Conservation (phyloP, 1,140 invertebrate genomes). For the Ips nitidus region DNA sequence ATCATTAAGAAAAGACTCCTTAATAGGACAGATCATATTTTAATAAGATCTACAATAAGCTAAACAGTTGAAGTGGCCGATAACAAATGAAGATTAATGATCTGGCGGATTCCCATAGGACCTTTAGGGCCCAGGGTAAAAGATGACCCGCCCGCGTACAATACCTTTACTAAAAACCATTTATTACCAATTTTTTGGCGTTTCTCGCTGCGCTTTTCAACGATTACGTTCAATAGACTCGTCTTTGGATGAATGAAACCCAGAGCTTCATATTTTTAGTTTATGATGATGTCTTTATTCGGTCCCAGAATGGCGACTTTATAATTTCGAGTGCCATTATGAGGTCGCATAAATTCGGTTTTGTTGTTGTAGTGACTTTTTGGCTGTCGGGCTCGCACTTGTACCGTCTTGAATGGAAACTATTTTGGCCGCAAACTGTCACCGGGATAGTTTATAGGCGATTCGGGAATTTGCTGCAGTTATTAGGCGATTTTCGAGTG, state of each 20-base stretch:
- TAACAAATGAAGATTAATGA: conserved; percentile 51
- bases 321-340: conserved; percentile 44
- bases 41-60: conserved; percentile 42
- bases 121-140: conserved; percentile 10
- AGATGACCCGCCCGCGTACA: conserved; percentile 39
- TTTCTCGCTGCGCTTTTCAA: conserved; percentile 44
- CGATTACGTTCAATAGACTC: conserved; percentile 21
- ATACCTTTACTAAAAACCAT: conserved; percentile 38
- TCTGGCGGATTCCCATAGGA: conserved; percentile 43
- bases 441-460: conserved; percentile 25
- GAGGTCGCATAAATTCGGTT: conserved; percentile 46
- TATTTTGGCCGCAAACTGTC: conserved; percentile 44
- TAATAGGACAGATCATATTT: conserved; percentile 12
- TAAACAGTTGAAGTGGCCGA: conserved; percentile 48
- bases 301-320: conserved; percentile 35
- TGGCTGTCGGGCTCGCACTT: conserved; percentile 25
- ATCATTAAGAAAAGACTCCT: no score
- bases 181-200: conserved; percentile 45
- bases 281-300: conserved; percentile 40
- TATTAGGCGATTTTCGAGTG: conserved; percentile 15
- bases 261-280: conserved; percentile 40
- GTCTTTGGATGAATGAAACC: conserved; percentile 39
- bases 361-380: conserved; percentile 30
- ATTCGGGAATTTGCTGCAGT: conserved; percentile 32
- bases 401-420: conserved; percentile 27